Percentiles rank a stretch among this genome's conserved stretches.
These are phyloP conservation scores for Eptesicus fuscus DNA, from an alignment of 2,113 vertebrate species.

Conservation along the genomic window DNA sequence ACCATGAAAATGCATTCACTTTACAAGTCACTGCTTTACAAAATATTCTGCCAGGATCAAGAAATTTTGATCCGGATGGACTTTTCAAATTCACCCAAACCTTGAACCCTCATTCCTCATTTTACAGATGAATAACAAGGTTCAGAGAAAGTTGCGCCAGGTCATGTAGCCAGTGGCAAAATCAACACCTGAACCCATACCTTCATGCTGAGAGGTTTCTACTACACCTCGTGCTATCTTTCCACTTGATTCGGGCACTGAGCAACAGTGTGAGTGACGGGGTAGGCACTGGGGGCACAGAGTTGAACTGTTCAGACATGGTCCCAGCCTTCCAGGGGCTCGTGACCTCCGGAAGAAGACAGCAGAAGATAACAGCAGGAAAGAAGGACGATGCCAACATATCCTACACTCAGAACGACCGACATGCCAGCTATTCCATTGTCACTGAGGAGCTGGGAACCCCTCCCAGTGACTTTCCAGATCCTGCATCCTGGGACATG, in stretches of 20 bases:
- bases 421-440: fast-evolving
- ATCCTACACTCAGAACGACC: fast-evolving
- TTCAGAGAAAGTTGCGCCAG: not conserved
- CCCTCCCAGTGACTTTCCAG: not conserved
- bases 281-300: not conserved
- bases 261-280: fast-evolving
- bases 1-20: not conserved
- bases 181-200: fast-evolving
- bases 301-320: fast-evolving
- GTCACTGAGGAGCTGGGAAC: fast-evolving
- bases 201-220: not conserved
- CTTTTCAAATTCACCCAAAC: not conserved
- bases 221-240: not conserved
- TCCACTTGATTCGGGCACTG: no score
- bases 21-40: not conserved
- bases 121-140: not conserved
- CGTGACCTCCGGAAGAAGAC: not conserved
- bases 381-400: fast-evolving
- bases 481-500: not conserved
- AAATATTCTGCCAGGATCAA: not conserved
- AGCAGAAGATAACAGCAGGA: not conserved
- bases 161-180: not conserved
- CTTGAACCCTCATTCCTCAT: not conserved
- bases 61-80: not conserved
- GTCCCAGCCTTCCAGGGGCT: not conserved